A percentile compares a stretch with the other conserved stretches of the same genome.
These are phyloP conservation scores for Enteromius argenteus DNA, from an alignment of 2,797 vertebrate species.

Conservation along the genomic window DNA sequence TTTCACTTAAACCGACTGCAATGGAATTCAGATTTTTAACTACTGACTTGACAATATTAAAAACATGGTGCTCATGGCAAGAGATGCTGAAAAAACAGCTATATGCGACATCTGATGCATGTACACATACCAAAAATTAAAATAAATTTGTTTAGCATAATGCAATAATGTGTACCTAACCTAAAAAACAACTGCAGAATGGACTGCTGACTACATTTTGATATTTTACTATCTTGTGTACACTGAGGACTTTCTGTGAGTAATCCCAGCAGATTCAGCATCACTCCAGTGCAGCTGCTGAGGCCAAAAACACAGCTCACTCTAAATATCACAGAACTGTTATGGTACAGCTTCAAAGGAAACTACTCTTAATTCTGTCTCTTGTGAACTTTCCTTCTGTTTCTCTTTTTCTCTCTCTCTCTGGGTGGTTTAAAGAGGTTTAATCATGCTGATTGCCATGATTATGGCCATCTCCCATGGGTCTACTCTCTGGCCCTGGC, in stretches of 20 bases:
- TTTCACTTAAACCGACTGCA: neutral
- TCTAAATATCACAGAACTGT: conserved; percentile 14
- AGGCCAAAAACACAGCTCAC: conserved; percentile 1
- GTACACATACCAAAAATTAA: neutral
- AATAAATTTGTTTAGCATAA: neutral
- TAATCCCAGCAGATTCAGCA: conserved; percentile 22
- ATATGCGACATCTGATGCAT: neutral
- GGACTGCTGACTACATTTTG: neutral
- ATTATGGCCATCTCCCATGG: conserved; percentile 60
- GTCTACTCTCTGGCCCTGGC: conserved; percentile 48
- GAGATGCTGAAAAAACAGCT: neutral
- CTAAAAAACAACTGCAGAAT: neutral
- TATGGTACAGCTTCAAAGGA: conserved; percentile 49
- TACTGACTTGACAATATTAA: neutral
- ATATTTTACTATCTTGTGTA: neutral
- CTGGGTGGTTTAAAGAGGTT: conserved; percentile 61
- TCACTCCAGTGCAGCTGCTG: conserved; percentile 43
- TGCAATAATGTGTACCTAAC: neutral
- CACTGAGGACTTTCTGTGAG: neutral
- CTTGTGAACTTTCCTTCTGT: conserved; percentile 42
- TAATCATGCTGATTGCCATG: conserved; percentile 63
- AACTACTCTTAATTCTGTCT: conserved; percentile 37
- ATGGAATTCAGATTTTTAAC: neutral
- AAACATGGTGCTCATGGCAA: neutral
- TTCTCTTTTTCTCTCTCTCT: conserved; percentile 47